A percentile compares a stretch with the other conserved stretches of the same genome.
Evolutionary conservation across 2,797 vertebrate species (phyloP).

Genomic region (Philypnodon macrostomus): DNA sequence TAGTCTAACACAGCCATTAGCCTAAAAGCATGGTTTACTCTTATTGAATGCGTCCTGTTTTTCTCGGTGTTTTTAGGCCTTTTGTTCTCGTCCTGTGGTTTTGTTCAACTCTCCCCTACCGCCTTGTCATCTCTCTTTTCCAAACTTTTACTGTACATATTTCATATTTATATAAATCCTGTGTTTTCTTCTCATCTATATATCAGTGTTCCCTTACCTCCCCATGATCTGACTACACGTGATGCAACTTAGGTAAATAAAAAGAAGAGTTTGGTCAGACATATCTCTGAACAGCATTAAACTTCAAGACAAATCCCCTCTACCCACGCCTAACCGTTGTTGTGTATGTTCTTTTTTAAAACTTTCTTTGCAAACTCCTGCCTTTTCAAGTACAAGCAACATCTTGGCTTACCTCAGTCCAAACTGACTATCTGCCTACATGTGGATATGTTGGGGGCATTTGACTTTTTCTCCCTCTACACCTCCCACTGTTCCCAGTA

Average conservation of each 20-base stretch:
- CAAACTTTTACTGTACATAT: slow-evolving; percentile 32
- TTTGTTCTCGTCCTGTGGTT: slow-evolving; percentile 9
- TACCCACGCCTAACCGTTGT: slow-evolving; percentile 1
- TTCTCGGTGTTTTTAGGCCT: slow-evolving; percentile 3
- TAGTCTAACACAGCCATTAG: neutral
- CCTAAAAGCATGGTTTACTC: neutral
- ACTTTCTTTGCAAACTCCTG: slow-evolving; percentile 9
- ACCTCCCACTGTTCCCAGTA: slow-evolving; percentile 68
- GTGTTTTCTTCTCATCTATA: slow-evolving; percentile 33
- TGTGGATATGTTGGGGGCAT: slow-evolving; percentile 35
- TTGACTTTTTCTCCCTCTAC: slow-evolving; percentile 47
- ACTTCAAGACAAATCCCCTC: neutral
- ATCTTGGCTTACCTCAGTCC: slow-evolving; percentile 6
- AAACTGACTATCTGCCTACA: slow-evolving; percentile 30
- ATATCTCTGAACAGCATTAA: slow-evolving; percentile 4
- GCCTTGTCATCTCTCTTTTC: slow-evolving; percentile 30
- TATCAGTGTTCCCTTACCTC: slow-evolving; percentile 4
- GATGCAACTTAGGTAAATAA: slow-evolving; percentile 22
- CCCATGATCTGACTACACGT: slow-evolving; percentile 40
- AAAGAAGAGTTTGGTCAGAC: slow-evolving; percentile 18
- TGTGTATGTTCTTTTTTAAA: slow-evolving; percentile 4
- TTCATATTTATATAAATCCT: slow-evolving; percentile 38
- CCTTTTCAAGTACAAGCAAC: neutral
- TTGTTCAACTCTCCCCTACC: slow-evolving; percentile 28
- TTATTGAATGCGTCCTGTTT: neutral